phyloP scores from a whole-genome alignment of 2,797 vertebrate genomes.

The Sebastes itinus region DNA sequence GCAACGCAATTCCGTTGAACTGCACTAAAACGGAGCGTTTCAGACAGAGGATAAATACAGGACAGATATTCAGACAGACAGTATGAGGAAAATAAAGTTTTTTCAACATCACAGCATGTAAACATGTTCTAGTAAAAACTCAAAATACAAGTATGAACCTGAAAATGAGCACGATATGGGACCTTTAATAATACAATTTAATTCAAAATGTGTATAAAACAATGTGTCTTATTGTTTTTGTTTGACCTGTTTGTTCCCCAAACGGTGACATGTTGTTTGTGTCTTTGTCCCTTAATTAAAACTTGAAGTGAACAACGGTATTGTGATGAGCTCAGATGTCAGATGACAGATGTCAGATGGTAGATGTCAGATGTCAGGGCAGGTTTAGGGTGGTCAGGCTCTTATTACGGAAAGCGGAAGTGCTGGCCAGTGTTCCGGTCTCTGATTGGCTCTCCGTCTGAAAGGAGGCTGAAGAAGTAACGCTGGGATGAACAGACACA shows the following conservation, averaged over 20 bases:
- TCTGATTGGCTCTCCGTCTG: neutral
- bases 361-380: neutral
- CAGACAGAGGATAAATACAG: too few species aligned
- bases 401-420: slow-evolving; percentile 31
- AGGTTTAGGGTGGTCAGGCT: neutral
- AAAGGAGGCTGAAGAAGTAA: neutral
- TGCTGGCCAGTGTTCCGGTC: neutral
- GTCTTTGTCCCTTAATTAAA: neutral
- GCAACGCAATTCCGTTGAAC: too few species aligned
- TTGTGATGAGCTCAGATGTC: neutral
- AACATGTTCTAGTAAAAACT: too few species aligned
- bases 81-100: too few species aligned
- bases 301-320: neutral
- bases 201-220: neutral
- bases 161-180: too few species aligned
- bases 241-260: neutral
- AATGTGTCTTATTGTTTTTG: neutral
- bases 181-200: slow-evolving; percentile 9
- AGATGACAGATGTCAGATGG: too few species aligned
- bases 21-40: too few species aligned
- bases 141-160: too few species aligned
- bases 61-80: too few species aligned
- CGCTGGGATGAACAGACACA: neutral
- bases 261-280: neutral
- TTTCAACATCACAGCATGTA: too few species aligned